Evolutionary conservation across 1,140 invertebrate species (phyloP).

Genomic region (Galendromus occidentalis): DNA sequence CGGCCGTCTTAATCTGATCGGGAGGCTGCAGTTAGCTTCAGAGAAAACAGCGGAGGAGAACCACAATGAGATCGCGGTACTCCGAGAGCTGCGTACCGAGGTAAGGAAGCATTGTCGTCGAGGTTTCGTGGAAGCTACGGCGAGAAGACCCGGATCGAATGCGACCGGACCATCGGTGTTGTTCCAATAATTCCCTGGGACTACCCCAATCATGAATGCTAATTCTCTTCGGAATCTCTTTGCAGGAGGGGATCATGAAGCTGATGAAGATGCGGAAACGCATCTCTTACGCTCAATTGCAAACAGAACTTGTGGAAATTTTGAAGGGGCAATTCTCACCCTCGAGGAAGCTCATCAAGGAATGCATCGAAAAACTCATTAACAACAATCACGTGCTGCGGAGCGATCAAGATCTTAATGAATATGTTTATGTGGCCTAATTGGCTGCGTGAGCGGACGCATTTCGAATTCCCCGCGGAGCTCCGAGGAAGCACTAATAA

Average conservation of each 20-base stretch:
- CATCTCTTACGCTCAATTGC: slow-evolving; percentile 76
- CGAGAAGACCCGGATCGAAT: too few relatives aligned
- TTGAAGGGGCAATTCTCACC: slow-evolving; percentile 98
- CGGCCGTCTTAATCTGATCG: slow-evolving; percentile 86
- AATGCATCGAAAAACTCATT: slow-evolving; percentile 97
- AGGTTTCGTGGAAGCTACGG: too few relatives aligned
- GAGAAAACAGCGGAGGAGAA: slow-evolving; percentile 88
- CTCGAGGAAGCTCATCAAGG: slow-evolving; percentile 97
- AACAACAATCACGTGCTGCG: slow-evolving; percentile 93
- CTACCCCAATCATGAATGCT: too few relatives aligned
- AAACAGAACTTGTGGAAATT: slow-evolving; percentile 90
- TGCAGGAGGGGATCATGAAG: slow-evolving; percentile 93
- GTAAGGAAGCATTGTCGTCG: slow-evolving; percentile 25
- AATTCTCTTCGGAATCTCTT: too few relatives aligned
- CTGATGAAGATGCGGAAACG: slow-evolving; percentile 93
- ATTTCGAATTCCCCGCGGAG: neutral
- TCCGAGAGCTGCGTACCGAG: slow-evolving; percentile 71
- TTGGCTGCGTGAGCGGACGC: neutral
- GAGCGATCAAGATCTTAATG: slow-evolving; percentile 91
- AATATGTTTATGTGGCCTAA: slow-evolving; percentile 91
- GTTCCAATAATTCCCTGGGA: too few relatives aligned
- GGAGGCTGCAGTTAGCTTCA: slow-evolving; percentile 75
- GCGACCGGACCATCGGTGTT: too few relatives aligned
- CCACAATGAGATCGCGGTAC: slow-evolving; percentile 88
- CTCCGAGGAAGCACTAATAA: neutral